Percentiles rank a stretch among this genome's conserved stretches.
Conservation (phyloP, 2,113 vertebrate species). For the Catagonus wagneri region DNA sequence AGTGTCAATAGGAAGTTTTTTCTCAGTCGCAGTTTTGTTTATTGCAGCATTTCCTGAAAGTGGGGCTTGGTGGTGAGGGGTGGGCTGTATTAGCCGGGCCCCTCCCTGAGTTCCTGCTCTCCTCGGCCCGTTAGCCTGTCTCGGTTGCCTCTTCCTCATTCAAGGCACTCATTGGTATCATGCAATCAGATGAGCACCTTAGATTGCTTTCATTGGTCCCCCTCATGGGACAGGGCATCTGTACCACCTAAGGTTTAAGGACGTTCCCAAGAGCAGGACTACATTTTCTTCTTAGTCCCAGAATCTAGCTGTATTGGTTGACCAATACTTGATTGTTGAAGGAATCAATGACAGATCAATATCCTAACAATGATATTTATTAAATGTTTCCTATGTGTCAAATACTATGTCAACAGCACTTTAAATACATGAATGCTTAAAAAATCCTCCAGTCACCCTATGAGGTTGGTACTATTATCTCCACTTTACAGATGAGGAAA, state of each 20-base stretch:
- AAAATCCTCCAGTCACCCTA: not conserved
- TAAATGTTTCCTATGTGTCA: not conserved
- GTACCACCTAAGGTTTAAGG: not conserved
- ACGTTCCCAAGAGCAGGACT: not conserved
- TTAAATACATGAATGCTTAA: not conserved
- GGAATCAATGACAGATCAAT: not conserved
- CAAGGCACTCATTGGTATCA: not conserved
- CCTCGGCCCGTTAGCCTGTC: not conserved
- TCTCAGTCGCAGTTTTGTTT: not conserved
- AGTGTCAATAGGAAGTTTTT: not conserved
- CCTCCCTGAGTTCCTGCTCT: not conserved
- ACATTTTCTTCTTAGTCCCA: not conserved
- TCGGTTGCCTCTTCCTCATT: not conserved
- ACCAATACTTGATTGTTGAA: not conserved
- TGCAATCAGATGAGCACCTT: too few species aligned
- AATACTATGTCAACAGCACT: not conserved
- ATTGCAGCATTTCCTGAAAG: not conserved
- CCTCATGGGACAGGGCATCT: not conserved
- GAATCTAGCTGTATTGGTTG: not conserved
- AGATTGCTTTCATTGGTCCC: not conserved
- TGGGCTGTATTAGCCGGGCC: too few species aligned
- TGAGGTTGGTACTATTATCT: not conserved
- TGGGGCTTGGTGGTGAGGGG: not conserved
- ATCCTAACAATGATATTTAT: not conserved
- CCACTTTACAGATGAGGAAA: not conserved